A percentile compares a stretch with the other conserved stretches of the same genome.
Conservation (phyloP, 2,113 vertebrate genomes). For the Prietella phreatophila region DNA sequence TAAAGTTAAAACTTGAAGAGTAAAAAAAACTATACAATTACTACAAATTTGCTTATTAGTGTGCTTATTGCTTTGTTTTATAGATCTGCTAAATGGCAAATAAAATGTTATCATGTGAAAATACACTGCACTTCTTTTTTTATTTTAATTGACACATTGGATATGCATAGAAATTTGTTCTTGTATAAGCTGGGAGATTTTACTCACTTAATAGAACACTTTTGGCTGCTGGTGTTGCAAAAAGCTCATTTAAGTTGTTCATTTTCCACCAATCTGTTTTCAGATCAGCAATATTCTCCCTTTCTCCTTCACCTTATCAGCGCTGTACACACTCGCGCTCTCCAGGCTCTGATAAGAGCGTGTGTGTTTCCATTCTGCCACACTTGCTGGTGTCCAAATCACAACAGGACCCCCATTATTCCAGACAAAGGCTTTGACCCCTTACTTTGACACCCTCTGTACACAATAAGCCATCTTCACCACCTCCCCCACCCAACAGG, state of each 20-base stretch:
- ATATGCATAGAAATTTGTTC: background rate
- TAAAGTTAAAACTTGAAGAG: too few species aligned
- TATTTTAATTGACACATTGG: background rate
- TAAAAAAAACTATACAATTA: too few species aligned
- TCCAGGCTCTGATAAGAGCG: constrained; percentile 13
- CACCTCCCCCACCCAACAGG: background rate
- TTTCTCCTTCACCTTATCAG: constrained; percentile 35
- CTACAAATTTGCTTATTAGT: background rate
- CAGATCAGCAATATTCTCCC: constrained; percentile 28
- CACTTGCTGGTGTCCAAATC: constrained; percentile 15
- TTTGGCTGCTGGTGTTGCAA: background rate
- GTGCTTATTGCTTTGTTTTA: background rate
- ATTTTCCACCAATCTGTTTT: constrained; percentile 17
- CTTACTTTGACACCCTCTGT: background rate
- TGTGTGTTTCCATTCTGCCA: constrained; percentile 5
- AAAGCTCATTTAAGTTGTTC: constrained; percentile 16
- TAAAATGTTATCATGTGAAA: background rate
- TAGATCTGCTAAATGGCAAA: background rate
- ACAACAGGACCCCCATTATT: constrained; percentile 21
- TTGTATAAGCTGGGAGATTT: background rate
- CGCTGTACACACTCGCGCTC: constrained; percentile 12
- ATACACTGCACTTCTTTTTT: background rate
- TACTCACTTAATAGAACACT: background rate
- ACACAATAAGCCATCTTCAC: constrained; percentile 5
- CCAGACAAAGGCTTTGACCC: constrained; percentile 9